Percentiles rank a stretch among this genome's conserved stretches.
phyloP scores from a whole-genome alignment of 2,113 vertebrate genomes.

The Chloropsis hardwickii region DNA sequence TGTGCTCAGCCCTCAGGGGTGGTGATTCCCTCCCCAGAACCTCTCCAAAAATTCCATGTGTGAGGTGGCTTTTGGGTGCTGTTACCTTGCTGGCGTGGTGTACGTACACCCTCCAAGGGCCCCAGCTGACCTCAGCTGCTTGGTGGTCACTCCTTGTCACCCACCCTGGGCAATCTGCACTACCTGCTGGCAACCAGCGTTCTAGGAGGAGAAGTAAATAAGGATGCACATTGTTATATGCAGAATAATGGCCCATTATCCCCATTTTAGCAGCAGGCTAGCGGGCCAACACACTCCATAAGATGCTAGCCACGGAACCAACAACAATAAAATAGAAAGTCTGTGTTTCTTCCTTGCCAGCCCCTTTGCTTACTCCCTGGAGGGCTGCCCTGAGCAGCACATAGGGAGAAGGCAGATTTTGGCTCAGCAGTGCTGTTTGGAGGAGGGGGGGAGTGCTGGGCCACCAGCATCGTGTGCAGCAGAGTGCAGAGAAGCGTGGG shows the following conservation, averaged over 20 bases:
- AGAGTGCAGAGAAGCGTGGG: neutral
- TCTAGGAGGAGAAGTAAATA: neutral
- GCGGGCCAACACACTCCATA: neutral
- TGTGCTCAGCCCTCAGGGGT: neutral
- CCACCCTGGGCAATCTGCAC: neutral
- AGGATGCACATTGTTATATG: neutral
- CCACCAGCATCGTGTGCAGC: neutral
- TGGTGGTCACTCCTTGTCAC: neutral
- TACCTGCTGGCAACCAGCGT: neutral
- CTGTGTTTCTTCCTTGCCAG: constrained; percentile 3
- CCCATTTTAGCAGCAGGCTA: neutral
- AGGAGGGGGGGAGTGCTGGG: neutral
- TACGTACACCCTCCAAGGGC: fast-evolving
- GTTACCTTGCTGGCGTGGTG: fast-evolving
- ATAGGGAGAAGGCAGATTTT: neutral
- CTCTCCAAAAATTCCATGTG: neutral
- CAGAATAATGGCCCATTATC: neutral
- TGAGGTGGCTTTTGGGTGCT: neutral
- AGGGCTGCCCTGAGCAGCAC: neutral
- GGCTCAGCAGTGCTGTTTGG: neutral
- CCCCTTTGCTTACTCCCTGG: neutral
- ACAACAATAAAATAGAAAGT: neutral
- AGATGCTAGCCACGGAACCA: neutral
- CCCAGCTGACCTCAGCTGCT: neutral
- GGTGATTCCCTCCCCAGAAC: neutral